Evolutionary conservation across 1,140 invertebrate species (phyloP).

Genomic region (Zaprionus vittiger): DNA sequence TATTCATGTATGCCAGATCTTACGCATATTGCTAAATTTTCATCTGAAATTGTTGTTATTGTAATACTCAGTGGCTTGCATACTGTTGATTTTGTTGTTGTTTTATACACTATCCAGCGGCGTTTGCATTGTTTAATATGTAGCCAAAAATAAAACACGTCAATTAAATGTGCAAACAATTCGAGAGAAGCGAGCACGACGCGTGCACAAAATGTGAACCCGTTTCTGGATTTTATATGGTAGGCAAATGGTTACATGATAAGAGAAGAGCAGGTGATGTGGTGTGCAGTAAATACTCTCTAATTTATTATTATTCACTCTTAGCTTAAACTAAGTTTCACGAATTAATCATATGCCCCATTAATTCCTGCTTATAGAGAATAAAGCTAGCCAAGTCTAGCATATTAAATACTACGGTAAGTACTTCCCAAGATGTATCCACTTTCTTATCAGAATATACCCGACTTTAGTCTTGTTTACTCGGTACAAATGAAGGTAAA

Average conservation of each 20-base stretch:
- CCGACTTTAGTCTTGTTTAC: not conserved
- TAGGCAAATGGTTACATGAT: conserved; percentile 44
- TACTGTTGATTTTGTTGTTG: conserved; percentile 13
- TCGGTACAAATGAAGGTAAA: not conserved
- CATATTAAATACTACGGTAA: not conserved
- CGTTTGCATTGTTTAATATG: conserved; percentile 57
- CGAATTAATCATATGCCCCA: not conserved
- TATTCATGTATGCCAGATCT: conserved; percentile 29
- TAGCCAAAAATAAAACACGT: conserved; percentile 66
- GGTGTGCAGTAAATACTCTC: conserved; percentile 15
- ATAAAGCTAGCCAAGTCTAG: not conserved
- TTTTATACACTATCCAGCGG: conserved; percentile 15
- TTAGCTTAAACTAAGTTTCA: not conserved
- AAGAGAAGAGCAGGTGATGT: not conserved
- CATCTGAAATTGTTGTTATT: conserved; percentile 18
- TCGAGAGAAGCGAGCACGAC: conserved; percentile 24
- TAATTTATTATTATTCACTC: not conserved
- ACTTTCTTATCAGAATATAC: not conserved
- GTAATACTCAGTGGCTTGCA: too few relatives aligned
- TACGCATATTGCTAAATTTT: conserved; percentile 63
- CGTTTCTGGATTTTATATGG: conserved; percentile 42
- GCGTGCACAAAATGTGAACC: conserved; percentile 42
- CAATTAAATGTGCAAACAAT: conserved; percentile 71
- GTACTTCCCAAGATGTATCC: too few relatives aligned
- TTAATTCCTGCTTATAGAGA: not conserved